phyloP scores from a whole-genome alignment of 2,113 vertebrate species.

The Oryzias javanicus region DNA sequence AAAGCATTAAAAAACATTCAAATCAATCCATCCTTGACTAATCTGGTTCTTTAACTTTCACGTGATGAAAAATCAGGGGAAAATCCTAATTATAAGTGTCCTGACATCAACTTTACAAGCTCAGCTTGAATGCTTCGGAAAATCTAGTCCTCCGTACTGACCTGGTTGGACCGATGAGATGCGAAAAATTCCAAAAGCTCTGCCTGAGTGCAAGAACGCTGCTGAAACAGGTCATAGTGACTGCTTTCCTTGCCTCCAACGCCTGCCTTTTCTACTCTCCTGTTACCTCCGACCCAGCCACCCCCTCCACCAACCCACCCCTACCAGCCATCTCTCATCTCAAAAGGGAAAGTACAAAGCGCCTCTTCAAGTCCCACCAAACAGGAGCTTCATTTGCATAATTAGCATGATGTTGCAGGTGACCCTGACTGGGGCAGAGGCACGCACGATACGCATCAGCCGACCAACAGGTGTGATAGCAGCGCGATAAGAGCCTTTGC shows the following conservation, averaged over 20 bases:
- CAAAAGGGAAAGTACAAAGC: slow-evolving; percentile 56
- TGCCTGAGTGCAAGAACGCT: slow-evolving; percentile 28
- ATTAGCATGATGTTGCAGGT: slow-evolving; percentile 50
- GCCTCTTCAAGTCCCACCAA: slow-evolving; percentile 52
- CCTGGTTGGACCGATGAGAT: slow-evolving; percentile 25
- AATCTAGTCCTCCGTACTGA: slow-evolving; percentile 19
- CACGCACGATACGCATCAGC: not conserved
- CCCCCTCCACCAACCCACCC: not conserved
- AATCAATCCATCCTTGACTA: not conserved
- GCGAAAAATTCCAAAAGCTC: slow-evolving; percentile 24
- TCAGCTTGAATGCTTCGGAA: not conserved
- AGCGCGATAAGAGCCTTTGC: slow-evolving; percentile 16
- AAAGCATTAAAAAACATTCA: slow-evolving; percentile 6
- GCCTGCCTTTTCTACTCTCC: slow-evolving; percentile 40
- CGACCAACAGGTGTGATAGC: slow-evolving; percentile 42
- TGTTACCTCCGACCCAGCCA: slow-evolving; percentile 32
- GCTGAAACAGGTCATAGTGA: slow-evolving; percentile 51
- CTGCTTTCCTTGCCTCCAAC: slow-evolving; percentile 9
- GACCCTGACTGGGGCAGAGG: slow-evolving; percentile 4
- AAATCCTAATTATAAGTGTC: too few relatives aligned
- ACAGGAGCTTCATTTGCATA: slow-evolving; percentile 54
- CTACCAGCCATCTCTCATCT: slow-evolving; percentile 2
- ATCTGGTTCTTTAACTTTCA: not conserved
- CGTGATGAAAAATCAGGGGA: too few relatives aligned
- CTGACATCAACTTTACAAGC: too few relatives aligned